phyloP scores from a whole-genome alignment of 2,113 vertebrate species.

The Hippocampus barbouri region DNA sequence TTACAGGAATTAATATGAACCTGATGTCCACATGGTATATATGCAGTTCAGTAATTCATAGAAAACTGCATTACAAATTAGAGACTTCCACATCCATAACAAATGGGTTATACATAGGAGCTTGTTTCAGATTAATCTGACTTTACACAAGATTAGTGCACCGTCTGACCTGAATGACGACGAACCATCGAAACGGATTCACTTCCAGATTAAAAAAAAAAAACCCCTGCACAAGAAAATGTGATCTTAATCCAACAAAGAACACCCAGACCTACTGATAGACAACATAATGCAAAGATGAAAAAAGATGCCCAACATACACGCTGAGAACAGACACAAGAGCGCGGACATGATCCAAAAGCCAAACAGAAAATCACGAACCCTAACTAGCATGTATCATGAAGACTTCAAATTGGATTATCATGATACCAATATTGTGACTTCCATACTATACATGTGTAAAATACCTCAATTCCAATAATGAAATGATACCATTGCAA shows the following conservation, averaged over 20 bases:
- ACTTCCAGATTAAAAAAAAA: neutral
- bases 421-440: neutral
- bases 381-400: neutral
- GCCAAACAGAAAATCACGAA: neutral
- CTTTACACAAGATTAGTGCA: conserved; percentile 36
- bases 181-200: conserved; percentile 17
- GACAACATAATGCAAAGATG: neutral
- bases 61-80: neutral
- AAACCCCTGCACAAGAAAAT: neutral
- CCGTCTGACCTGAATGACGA: neutral
- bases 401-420: neutral
- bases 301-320: neutral
- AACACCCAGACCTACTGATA: neutral
- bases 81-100: neutral
- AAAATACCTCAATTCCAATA: neutral
- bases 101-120: conserved; percentile 3
- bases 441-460: neutral
- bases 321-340: neutral
- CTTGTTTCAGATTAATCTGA: conserved; percentile 26
- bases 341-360: neutral
- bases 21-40: neutral
- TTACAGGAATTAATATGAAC: neutral
- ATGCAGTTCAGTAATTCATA: neutral
- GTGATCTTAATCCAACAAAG: conserved; percentile 3
- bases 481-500: neutral